A percentile compares a stretch with the other conserved stretches of the same genome.
Evolutionary conservation across 2,113 vertebrate species (phyloP).

Genomic region (Axis porcinus): DNA sequence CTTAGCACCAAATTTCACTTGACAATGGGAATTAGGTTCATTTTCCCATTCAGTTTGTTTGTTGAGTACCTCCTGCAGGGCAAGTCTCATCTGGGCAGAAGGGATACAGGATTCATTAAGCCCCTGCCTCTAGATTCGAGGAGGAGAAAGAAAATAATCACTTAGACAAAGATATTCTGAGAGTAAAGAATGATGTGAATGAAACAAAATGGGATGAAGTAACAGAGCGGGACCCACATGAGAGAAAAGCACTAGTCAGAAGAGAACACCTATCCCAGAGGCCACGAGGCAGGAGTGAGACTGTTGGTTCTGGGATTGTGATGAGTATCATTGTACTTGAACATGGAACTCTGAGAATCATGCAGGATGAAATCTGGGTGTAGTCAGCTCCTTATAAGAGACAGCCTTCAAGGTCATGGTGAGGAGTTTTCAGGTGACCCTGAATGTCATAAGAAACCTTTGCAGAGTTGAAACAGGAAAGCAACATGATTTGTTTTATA

Average conservation of each 20-base stretch:
- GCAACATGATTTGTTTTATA: background rate
- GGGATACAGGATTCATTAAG: background rate
- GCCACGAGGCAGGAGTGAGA: background rate
- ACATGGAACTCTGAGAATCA: rapidly evolving
- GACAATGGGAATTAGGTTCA: background rate
- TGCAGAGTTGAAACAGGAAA: background rate
- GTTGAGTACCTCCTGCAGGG: background rate
- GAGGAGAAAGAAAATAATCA: background rate
- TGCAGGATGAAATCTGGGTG: background rate
- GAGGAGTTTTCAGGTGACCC: background rate
- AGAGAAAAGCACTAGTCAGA: background rate
- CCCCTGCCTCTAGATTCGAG: background rate
- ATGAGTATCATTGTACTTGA: background rate
- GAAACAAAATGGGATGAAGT: background rate
- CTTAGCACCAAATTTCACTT: background rate
- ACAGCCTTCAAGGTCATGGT: background rate
- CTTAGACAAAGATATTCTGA: background rate
- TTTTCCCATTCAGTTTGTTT: background rate
- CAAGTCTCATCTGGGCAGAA: background rate
- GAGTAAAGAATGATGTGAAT: background rate
- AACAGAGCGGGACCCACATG: too few species aligned
- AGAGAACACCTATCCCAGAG: too few species aligned
- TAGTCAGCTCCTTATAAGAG: rapidly evolving
- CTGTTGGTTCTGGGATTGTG: background rate
- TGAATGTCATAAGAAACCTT: background rate